Evolutionary conservation across 2,113 vertebrate species (phyloP).

Genomic region (Misgurnus mizolepis): DNA sequence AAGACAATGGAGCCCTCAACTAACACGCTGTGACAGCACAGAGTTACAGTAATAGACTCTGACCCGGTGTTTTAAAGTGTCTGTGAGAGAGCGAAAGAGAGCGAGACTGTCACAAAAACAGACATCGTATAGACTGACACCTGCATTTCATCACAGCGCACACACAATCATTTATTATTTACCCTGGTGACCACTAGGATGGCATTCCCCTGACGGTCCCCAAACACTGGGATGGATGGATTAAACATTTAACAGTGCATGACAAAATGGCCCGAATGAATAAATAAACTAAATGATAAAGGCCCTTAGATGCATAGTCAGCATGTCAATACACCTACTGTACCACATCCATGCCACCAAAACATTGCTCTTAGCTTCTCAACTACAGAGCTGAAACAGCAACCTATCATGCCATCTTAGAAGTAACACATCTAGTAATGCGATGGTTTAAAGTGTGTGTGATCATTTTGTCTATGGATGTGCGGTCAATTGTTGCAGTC

Average conservation of each 20-base stretch:
- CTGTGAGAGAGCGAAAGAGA: constrained; percentile 14
- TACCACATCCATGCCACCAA: constrained; percentile 26
- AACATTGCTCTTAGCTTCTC: constrained; percentile 14
- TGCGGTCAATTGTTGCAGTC: constrained; percentile 46
- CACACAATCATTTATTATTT: constrained; percentile 75
- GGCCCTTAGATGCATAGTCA: constrained; percentile 56
- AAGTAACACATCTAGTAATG: background rate
- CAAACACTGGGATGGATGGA: constrained; percentile 66
- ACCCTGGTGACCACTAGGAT: constrained; percentile 69
- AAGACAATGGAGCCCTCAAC: constrained; percentile 44
- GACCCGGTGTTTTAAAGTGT: constrained; percentile 39
- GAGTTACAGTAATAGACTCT: constrained; percentile 37
- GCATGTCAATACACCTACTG: constrained; percentile 41
- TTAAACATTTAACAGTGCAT: constrained; percentile 80
- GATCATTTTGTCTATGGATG: constrained; percentile 25
- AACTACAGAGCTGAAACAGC: constrained; percentile 2
- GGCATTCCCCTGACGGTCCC: constrained; percentile 68
- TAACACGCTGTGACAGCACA: constrained; percentile 50
- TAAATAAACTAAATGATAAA: constrained; percentile 70
- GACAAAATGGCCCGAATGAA: constrained; percentile 76
- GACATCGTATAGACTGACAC: constrained; percentile 67
- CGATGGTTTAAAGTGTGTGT: constrained; percentile 6
- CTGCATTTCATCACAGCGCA: constrained; percentile 57
- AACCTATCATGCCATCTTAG: background rate
- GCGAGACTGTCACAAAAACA: constrained; percentile 42